Evolutionary conservation across 2,888 invertebrate genomes (phyloP), one percentile per base, ranked within the genome.

Genomic region (Parochlus steinenii): DNA sequence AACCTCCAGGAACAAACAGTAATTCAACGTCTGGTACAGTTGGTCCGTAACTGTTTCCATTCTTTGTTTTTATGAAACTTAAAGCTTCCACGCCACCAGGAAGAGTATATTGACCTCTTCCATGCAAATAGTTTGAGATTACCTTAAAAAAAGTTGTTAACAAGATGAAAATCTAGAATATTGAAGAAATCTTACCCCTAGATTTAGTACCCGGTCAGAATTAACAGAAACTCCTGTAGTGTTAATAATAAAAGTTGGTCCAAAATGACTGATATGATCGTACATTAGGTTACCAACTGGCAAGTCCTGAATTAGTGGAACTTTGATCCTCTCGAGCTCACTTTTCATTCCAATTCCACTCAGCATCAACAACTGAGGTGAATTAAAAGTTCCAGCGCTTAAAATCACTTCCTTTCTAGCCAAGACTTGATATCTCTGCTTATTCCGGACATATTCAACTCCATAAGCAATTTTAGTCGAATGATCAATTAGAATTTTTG

Each of bases 321-420:
- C 65, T 0, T 62, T 62, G 2, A 67, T 51, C 3, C 62, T 55
- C 12, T 54, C 48, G 2, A 75, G 53, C 45, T 75, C 63, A 28
- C 67, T 50, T 39, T 47, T 56, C 0, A 69, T 69, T 3, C 71
- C 71, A 10, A 71, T 49, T 1, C 87, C 87, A 5, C 86, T 86
- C 5, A 93, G 55, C 82, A 92, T 83, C 7, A 93, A 64, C 3
- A 93, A 53, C 54, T 93, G 90, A 0, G 92, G 87, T 1, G 86
- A 80, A 47, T 82, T 83, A 42, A 93, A 76, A 2, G 87, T 70
- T 1, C 92, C 92, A 3, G 83, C 85, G 10, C 81, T 76, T 11
- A 92, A 48, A 35, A 92, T 79, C 0, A 93, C 75, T 59, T 87
- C 87, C 51, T 76, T 81, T 3, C 65, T 65, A 0, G 77, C 81